Percentiles rank a stretch among this genome's conserved stretches.
phyloP scores from a whole-genome alignment of 2,797 vertebrate genomes.

The Eleutherodactylus coqui region DNA sequence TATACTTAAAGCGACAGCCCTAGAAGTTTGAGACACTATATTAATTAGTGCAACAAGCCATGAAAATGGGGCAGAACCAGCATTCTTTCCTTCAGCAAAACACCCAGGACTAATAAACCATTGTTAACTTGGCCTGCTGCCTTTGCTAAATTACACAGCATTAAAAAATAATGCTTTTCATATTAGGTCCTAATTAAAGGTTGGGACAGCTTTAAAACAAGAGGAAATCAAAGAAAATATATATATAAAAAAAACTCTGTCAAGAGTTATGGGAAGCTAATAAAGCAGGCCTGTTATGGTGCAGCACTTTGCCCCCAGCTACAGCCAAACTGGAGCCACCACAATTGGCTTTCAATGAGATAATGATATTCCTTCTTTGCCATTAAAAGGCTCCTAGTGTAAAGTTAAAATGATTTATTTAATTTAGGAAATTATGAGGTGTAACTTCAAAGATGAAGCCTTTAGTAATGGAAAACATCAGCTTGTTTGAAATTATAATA shows the following conservation, averaged over 20 bases:
- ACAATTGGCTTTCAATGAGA: constrained; percentile 88
- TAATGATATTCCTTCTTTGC: constrained; percentile 88
- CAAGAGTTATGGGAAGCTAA: constrained; percentile 85
- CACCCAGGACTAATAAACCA: constrained; percentile 82
- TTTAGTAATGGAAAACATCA: constrained; percentile 87
- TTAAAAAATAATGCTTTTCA: constrained; percentile 89
- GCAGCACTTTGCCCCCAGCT: constrained; percentile 84
- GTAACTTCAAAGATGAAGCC: constrained; percentile 85
- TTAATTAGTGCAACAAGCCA: constrained; percentile 88
- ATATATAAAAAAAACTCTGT: constrained; percentile 79
- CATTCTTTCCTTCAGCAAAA: constrained; percentile 81
- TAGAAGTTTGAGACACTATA: constrained; percentile 80
- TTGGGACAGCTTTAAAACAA: constrained; percentile 85
- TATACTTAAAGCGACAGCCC: constrained; percentile 75
- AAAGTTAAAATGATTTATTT: constrained; percentile 89
- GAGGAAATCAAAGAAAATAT: constrained; percentile 85
- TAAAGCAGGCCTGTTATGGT: constrained; percentile 84
- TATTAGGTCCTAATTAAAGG: constrained; percentile 89
- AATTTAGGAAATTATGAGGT: constrained; percentile 89
- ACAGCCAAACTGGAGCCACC: constrained; percentile 85
- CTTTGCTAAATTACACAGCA: constrained; percentile 86
- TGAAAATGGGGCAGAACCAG: constrained; percentile 81
- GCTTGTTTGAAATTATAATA: constrained; percentile 87
- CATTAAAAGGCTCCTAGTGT: constrained; percentile 87
- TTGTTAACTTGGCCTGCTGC: constrained; percentile 83